Percentiles rank a stretch among this genome's conserved stretches.
phyloP scores from a whole-genome alignment of 1,140 invertebrate species.

The Cotesia vestalis region DNA sequence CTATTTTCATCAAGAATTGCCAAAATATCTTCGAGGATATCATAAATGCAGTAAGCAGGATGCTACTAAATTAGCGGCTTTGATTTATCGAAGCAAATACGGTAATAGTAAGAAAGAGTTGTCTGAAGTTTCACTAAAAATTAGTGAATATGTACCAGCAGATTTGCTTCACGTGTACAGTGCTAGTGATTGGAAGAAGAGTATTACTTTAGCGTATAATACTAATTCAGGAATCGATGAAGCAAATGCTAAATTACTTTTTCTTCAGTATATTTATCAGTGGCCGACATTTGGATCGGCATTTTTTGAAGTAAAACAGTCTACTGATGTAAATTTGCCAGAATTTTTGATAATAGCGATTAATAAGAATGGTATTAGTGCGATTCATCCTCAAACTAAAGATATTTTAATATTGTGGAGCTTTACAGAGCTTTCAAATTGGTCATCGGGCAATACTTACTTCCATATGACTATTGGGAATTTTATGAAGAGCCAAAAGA shows the following conservation, averaged over 20 bases:
- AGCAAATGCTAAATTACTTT: constrained; percentile 84
- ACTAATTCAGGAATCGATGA: constrained; percentile 70
- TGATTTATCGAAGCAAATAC: constrained; percentile 83
- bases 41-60: constrained; percentile 85
- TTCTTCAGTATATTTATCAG: constrained; percentile 82
- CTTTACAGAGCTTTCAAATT: constrained; percentile 89
- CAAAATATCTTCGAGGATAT: constrained; percentile 90
- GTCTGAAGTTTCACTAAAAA: constrained; percentile 71
- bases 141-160: constrained; percentile 81
- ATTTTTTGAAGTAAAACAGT: constrained; percentile 94
- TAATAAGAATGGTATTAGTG: constrained; percentile 88
- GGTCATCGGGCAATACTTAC: constrained; percentile 93
- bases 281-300: constrained; percentile 94
- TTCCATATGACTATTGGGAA: constrained; percentile 95
- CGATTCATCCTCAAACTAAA: constrained; percentile 88
- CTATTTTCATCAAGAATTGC: constrained; percentile 93
- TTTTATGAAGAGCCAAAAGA: constrained; percentile 83
- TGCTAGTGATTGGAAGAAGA: constrained; percentile 84
- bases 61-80: constrained; percentile 79
- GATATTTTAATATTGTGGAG: constrained; percentile 84
- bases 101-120: constrained; percentile 74
- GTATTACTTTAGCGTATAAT: constrained; percentile 74
- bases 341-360: constrained; percentile 90
- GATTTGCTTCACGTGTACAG: constrained; percentile 80
- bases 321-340: constrained; percentile 83